phyloP scores from a whole-genome alignment of 2,113 vertebrate genomes.

The Gasterosteus nipponicus region DNA sequence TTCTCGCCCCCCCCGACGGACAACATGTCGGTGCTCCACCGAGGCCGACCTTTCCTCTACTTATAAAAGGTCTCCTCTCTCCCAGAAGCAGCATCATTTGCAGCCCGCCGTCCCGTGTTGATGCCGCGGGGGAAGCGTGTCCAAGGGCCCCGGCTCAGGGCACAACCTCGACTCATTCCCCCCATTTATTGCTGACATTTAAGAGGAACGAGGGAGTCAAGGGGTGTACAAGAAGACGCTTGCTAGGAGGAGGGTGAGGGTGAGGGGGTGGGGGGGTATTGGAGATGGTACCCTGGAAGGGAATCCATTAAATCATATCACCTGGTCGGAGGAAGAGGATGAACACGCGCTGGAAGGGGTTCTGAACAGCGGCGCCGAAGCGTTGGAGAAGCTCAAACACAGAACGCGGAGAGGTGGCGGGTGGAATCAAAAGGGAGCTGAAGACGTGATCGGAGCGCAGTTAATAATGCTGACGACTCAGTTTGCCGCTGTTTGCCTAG shows the following conservation, averaged over 20 bases:
- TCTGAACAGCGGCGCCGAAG: not conserved
- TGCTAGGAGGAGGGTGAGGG: too few species aligned
- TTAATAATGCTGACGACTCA: conserved; percentile 54
- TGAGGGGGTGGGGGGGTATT: not conserved
- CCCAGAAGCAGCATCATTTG: conserved; percentile 9
- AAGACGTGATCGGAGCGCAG: conserved; percentile 39
- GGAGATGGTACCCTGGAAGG: conserved; percentile 13
- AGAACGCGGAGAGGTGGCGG: not conserved
- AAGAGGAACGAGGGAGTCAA: not conserved
- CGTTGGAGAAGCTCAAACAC: too few species aligned
- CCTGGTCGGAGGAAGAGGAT: conserved; percentile 35
- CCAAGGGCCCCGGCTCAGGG: conserved; percentile 36
- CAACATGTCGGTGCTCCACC: not conserved
- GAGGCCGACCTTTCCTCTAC: conserved; percentile 7
- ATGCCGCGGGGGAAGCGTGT: conserved; percentile 35
- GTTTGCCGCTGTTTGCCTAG: conserved; percentile 40
- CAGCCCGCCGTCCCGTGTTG: conserved; percentile 30
- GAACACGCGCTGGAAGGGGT: conserved; percentile 18
- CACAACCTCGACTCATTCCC: conserved; percentile 20
- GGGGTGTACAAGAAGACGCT: not conserved
- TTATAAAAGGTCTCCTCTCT: not conserved
- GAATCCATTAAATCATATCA: conserved; percentile 38
- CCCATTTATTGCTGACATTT: conserved; percentile 47
- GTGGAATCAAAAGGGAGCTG: conserved; percentile 20
- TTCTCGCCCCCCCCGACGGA: conserved; percentile 1